Conservation (phyloP, 2,888 invertebrate genomes). For the Drosophila suboccidentalis region DNA sequence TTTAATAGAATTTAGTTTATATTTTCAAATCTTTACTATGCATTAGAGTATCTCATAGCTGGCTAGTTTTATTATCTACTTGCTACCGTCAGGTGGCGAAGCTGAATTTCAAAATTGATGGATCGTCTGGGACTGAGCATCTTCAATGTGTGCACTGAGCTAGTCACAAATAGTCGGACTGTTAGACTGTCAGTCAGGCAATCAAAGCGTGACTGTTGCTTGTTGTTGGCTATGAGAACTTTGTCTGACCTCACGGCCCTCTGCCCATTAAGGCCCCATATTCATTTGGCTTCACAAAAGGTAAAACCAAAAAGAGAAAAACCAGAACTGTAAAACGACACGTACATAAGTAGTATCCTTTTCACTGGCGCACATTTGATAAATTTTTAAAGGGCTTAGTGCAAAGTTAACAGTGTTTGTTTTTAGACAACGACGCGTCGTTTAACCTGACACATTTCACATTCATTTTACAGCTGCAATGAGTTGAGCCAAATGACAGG, state of each 20-base stretch:
- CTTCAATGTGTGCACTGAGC: conserved; percentile 39
- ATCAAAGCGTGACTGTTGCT: conserved; percentile 65
- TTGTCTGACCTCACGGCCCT: conserved; percentile 45
- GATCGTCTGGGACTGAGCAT: conserved; percentile 43
- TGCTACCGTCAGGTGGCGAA: conserved; percentile 42
- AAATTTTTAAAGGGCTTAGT: conserved; percentile 54
- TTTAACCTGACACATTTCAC: conserved; percentile 63
- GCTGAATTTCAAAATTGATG: conserved; percentile 45
- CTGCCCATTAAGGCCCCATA: conserved; percentile 38
- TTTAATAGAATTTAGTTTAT: too few species aligned
- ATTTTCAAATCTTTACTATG: too few species aligned
- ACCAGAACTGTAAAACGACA: conserved; percentile 7
- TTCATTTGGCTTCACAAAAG: background rate
- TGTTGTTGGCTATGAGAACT: conserved; percentile 47
- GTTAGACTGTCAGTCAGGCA: conserved; percentile 30
- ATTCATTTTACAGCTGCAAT: conserved; percentile 41
- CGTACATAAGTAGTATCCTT: conserved; percentile 28
- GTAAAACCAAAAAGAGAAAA: background rate
- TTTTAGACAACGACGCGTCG: conserved; percentile 47
- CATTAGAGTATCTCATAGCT: conserved; percentile 23
- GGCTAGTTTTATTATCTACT: background rate
- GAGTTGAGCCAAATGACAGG: conserved; percentile 29
- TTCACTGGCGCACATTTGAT: conserved; percentile 44
- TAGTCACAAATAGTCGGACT: conserved; percentile 38
- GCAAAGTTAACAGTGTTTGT: conserved; percentile 27